Evolutionary conservation across 2,797 vertebrate species (phyloP).

Genomic region (Oreochromis grahami): DNA sequence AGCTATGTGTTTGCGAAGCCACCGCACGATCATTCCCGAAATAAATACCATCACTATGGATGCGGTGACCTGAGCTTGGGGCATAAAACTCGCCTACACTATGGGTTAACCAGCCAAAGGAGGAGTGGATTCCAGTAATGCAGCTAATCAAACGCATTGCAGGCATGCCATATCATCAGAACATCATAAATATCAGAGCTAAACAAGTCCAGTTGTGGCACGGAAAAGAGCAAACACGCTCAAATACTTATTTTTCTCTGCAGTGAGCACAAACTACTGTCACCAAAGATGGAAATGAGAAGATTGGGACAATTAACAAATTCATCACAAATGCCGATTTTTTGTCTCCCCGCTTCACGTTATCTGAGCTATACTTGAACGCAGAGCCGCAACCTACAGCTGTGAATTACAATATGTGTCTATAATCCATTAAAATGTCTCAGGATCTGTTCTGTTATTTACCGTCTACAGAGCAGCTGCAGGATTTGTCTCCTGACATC

Average conservation of each 20-base stretch:
- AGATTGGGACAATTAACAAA: background rate
- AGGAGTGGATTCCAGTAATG: constrained; percentile 9
- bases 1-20: background rate
- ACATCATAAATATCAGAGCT: background rate
- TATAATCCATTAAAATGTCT: background rate
- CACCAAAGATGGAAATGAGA: background rate
- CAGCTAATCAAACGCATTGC: background rate
- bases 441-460: constrained; percentile 7
- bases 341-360: background rate
- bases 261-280: background rate
- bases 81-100: background rate
- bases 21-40: background rate
- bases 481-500: constrained; percentile 10
- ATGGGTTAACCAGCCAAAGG: background rate
- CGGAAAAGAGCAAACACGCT: background rate
- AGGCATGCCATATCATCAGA: constrained; percentile 1
- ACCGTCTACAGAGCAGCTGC: constrained; percentile 2
- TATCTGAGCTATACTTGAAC: background rate
- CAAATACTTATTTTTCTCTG: background rate
- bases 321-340: background rate
- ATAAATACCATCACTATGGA: background rate
- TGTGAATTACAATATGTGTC: background rate
- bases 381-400: background rate
- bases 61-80: background rate
- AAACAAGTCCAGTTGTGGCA: background rate